A percentile compares a stretch with the other conserved stretches of the same genome.
These are phyloP conservation scores for Resseliella maxima DNA, from an alignment of 2,888 invertebrate genomes.

Conservation along the genomic window DNA sequence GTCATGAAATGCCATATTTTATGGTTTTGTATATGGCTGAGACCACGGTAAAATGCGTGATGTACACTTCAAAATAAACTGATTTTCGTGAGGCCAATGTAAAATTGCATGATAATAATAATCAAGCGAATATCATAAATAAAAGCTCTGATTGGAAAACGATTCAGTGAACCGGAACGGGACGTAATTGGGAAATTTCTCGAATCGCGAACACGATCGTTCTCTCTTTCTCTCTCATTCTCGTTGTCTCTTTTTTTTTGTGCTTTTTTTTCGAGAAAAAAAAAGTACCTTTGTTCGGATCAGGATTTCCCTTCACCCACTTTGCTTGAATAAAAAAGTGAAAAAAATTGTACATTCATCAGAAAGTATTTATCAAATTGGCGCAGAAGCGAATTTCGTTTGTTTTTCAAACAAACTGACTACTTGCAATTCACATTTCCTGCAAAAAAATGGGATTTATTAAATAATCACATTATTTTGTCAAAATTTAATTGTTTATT, in stretches of 20 bases:
- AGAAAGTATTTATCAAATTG: too few species aligned
- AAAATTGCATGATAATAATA: constrained; percentile 5
- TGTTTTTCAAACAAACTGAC: background rate
- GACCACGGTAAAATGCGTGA: background rate
- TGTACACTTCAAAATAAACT: background rate
- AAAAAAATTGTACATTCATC: too few species aligned
- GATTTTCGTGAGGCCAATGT: background rate
- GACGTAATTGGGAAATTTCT: background rate
- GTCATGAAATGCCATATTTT: constrained; percentile 27
- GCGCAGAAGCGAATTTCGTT: background rate
- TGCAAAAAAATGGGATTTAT: background rate
- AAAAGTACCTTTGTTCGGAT: too few species aligned
- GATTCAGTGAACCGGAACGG: constrained; percentile 10
- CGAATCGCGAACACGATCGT: background rate
- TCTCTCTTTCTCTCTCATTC: background rate
- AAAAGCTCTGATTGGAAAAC: background rate
- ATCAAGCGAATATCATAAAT: background rate
- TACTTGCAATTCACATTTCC: background rate
- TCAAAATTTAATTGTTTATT: background rate
- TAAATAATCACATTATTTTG: background rate
- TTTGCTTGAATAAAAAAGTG: too few species aligned
- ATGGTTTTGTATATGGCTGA: background rate
- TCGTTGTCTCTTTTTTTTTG: background rate
- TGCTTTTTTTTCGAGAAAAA: too few species aligned
- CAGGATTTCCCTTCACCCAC: too few species aligned